Conservation (phyloP, 1,140 invertebrate genomes). For the Philaenus spumarius region DNA sequence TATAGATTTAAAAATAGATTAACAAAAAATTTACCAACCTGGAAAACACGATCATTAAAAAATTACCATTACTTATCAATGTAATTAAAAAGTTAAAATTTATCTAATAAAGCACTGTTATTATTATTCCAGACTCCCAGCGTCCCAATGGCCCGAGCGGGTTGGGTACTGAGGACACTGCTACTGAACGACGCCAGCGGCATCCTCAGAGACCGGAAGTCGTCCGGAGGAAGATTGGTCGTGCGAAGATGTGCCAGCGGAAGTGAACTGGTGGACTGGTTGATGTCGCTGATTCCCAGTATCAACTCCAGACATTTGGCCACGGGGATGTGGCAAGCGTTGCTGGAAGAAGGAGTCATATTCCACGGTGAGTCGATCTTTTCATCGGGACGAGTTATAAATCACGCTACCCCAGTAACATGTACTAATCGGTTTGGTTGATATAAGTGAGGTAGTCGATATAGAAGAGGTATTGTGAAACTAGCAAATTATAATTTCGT, state of each 20-base stretch:
- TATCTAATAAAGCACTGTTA: too few species aligned
- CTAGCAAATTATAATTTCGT: too few species aligned
- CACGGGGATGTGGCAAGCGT: conserved; percentile 74
- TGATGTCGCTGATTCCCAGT: conserved; percentile 47
- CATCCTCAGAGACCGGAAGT: conserved; percentile 55
- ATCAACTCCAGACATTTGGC: conserved; percentile 62
- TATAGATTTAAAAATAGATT: too few species aligned
- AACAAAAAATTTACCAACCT: too few species aligned
- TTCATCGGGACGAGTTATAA: too few species aligned
- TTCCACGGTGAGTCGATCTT: conserved; percentile 56
- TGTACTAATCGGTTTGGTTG: too few species aligned
- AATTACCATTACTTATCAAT: too few species aligned
- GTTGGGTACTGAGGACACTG: conserved; percentile 61
- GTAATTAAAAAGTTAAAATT: too few species aligned
- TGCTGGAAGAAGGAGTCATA: conserved; percentile 76
- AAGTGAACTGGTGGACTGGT: conserved; percentile 73
- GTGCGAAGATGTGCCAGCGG: conserved; percentile 52
- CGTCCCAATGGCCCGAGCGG: conserved; percentile 54
- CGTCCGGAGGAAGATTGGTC: conserved; percentile 44
- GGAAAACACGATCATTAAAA: too few species aligned
- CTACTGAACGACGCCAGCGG: conserved; percentile 51
- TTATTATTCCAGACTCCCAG: conserved; percentile 49
- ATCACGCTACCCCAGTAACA: too few species aligned
- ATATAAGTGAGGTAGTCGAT: too few species aligned
- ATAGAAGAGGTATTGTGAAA: too few species aligned